Conservation (phyloP, 1,140 invertebrate genomes). For the Copidosoma floridanum region DNA sequence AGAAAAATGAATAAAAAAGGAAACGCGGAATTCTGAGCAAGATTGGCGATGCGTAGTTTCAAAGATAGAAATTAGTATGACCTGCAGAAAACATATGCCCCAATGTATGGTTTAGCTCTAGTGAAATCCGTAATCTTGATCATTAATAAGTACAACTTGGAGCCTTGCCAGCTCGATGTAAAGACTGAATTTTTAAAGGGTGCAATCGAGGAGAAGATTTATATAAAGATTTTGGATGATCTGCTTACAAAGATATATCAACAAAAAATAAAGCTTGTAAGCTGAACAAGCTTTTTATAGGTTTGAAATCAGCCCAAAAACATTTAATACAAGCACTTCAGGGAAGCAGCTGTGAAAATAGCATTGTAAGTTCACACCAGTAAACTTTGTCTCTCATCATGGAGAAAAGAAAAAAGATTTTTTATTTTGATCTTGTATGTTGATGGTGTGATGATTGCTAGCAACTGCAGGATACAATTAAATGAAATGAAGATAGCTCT, state of each 20-base stretch:
- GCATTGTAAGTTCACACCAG: too few relatives aligned
- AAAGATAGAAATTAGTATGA: constrained; percentile 33
- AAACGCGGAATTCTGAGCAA: constrained; percentile 16
- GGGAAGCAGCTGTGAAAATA: too few relatives aligned
- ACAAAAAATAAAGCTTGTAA: constrained; percentile 29
- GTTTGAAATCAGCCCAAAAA: constrained; percentile 46
- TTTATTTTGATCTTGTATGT: too few relatives aligned
- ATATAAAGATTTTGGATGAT: constrained; percentile 40
- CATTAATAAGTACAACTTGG: constrained; percentile 21
- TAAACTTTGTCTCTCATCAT: too few relatives aligned
- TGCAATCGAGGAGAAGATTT: constrained; percentile 42
- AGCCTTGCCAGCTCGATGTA: constrained; percentile 46
- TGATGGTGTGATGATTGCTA: too few relatives aligned
- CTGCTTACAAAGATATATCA: neutral
- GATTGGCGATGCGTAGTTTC: constrained; percentile 37
- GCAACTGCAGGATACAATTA: too few relatives aligned
- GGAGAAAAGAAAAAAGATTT: too few relatives aligned
- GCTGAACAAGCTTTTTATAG: constrained; percentile 47
- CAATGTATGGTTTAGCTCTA: constrained; percentile 35
- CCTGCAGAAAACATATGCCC: constrained; percentile 37
- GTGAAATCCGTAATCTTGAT: constrained; percentile 23
- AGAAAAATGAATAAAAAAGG: neutral
- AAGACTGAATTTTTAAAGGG: constrained; percentile 48
- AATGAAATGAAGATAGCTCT: too few relatives aligned
- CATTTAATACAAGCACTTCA: constrained; percentile 41